Percentiles rank a stretch among this genome's conserved stretches.
phyloP scores from a whole-genome alignment of 2,797 vertebrate species.

The Ciconia nigra region DNA sequence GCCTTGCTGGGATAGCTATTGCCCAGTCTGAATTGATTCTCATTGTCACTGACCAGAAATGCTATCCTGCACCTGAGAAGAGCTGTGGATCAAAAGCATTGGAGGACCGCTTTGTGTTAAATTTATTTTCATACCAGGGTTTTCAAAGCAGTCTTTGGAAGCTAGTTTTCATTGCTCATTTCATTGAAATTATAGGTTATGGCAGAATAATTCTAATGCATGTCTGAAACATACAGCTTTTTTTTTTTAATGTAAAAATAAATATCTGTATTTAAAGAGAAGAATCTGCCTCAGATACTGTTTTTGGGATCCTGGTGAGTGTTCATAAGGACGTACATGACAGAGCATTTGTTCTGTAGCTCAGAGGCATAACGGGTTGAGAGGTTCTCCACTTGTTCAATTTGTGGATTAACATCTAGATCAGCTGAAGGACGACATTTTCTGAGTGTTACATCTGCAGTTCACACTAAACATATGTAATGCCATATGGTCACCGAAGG shows the following conservation, averaged over 20 bases:
- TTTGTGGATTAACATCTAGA: not conserved
- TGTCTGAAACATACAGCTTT: not conserved
- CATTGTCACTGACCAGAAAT: not conserved
- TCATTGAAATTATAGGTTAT: not conserved
- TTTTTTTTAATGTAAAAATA: not conserved
- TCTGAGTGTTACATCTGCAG: not conserved
- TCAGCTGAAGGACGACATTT: not conserved
- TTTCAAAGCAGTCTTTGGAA: not conserved
- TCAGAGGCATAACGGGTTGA: not conserved
- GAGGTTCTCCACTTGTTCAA: not conserved
- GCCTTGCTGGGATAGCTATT: not conserved
- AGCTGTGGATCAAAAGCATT: not conserved
- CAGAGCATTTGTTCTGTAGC: not conserved
- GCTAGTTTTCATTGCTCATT: not conserved
- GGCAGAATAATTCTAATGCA: not conserved
- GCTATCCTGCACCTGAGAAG: not conserved
- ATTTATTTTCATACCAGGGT: not conserved
- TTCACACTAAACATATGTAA: not conserved
- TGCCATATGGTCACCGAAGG: not conserved
- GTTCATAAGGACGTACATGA: not conserved
- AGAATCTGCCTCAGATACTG: not conserved
- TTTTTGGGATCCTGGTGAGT: not conserved
- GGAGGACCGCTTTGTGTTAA: not conserved
- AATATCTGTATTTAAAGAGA: not conserved
- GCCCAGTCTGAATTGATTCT: not conserved